Base-by-base conservation (phyloP, 2,888 invertebrate genomes). In the Caenorhabditis angaria region DNA sequence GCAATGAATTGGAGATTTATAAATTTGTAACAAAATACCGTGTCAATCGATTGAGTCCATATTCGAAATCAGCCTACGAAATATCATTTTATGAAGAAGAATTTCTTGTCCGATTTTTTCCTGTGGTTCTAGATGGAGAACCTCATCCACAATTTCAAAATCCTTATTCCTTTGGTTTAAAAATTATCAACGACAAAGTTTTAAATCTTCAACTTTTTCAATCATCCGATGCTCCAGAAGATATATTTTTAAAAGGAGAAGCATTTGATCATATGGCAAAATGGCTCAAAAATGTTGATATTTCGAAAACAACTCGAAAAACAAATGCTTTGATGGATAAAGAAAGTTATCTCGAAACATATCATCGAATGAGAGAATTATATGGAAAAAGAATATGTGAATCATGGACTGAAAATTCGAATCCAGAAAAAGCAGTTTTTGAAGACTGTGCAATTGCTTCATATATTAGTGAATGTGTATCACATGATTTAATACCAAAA, bases 401-500 rank as follows among this genome's bases (percentile, higher is more conserved):
- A 60, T 70, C 22, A 14, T 97, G 97, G 97, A 92, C 93, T 5
- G 95, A 95, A 89, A 92, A 91, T 73, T 97, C 97, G 6, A 94
- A 97, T 89, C 94, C 97, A 20, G 89, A 92, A 57, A 99, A 97
- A 88, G 96, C 93, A 90, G 94, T 99, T 0, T 94, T 93, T 89
- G 97, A 99, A 90, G 97, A 99, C 88, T 91, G 99, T 76, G 95
- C 94, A 3, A 97, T 97, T 83, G 94, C 94, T 6, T 90, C 93
- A 14, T 96, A 95, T 88, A 89, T 96, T 53, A 89, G 94, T 61
- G 88, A 76, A 55, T 65, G 65, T 14, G 32, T 65, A 20, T 48
- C 53, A 4, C 1, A 1, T 18, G 54, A 29, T 18, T 22, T 62
- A 3, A 25, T 65, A 8, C 68, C 69, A 28, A 73, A 61, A 35